Conservation (phyloP, 2,888 invertebrate genomes). For the Meliscaeva auricollis region DNA sequence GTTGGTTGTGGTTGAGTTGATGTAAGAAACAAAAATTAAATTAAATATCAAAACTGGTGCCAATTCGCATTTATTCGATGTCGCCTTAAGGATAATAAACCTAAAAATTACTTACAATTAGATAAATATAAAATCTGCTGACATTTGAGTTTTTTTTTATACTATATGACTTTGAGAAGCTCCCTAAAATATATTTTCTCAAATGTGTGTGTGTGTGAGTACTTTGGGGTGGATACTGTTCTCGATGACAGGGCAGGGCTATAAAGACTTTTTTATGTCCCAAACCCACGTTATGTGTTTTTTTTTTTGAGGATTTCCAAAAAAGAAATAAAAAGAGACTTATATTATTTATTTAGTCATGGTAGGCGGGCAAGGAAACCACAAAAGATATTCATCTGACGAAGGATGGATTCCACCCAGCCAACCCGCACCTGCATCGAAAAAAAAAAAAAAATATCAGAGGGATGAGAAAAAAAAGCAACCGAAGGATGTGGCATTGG, state of each 20-base stretch:
- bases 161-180: neutral
- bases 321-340: neutral
- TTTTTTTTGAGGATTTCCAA: neutral
- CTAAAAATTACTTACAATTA: constrained; percentile 36
- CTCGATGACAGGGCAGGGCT: constrained; percentile 29
- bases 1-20: neutral
- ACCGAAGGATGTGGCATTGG: neutral
- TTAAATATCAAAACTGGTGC: constrained; percentile 43
- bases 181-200: neutral
- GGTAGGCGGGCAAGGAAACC: neutral
- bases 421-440: constrained; percentile 10
- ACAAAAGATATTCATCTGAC: constrained; percentile 9
- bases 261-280: constrained; percentile 11
- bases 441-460: constrained; percentile 9
- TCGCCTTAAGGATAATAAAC: constrained; percentile 52
- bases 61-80: constrained; percentile 32
- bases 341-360: constrained; percentile 1
- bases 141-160: constrained; percentile 46
- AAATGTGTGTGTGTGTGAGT: neutral
- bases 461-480: neutral
- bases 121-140: constrained; percentile 35
- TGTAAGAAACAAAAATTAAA: constrained; percentile 27
- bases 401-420: neutral
- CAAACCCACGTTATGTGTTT: neutral
- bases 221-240: constrained; percentile 26